Base-by-base conservation (phyloP, 1,140 invertebrate species). In the Conopomorpha cramerella region DNA sequence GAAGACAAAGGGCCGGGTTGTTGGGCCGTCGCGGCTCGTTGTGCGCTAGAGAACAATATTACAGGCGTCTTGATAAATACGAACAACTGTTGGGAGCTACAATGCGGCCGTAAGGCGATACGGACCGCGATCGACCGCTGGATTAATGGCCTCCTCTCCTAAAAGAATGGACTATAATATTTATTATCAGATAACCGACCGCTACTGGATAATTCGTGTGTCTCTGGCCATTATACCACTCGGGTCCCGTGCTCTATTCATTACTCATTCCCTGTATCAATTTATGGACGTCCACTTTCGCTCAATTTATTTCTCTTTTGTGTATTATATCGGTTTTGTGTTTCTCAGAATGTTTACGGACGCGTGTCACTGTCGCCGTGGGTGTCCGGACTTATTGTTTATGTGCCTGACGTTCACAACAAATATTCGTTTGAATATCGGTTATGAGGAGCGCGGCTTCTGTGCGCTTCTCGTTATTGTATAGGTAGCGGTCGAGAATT, bases 91-190 rank as follows among this genome's bases (percentile, higher is more conserved):
- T 52, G 52, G 30, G 42, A 46, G 52, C 56, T 63, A 74, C 70
- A 74, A 74, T 71, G 61, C 59, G 52, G 50, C 49, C 53, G 66
- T 70, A 70, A 67, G 55, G 51, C 59, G 70, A 74, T 71, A 71
- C 57, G 49, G n/a, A n/a, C 42, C 56, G 55, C 63, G 61, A 71
- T 71, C 70, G 63, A 67, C 57, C 51, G 35, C 48, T 62, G 61
- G 67, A 74, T 74, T 74, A 74, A 74, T 74, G 70, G 67, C 65
- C 51, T 52, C 45, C 60, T 55, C 62, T 57, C 58, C 67, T 70
- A 74, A 74, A 74, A 74, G 70, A 76, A 76, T 72, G 67, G 64
- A 55, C 56, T 53, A 62, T 60, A 70, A 72, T 74, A 74, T 74
- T 74, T 74, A 70, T 74, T 70, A 74, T 74, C 65, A 59, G 70